phyloP scores from a whole-genome alignment of 2,797 vertebrate genomes.

The Toxotes lorentzi region DNA sequence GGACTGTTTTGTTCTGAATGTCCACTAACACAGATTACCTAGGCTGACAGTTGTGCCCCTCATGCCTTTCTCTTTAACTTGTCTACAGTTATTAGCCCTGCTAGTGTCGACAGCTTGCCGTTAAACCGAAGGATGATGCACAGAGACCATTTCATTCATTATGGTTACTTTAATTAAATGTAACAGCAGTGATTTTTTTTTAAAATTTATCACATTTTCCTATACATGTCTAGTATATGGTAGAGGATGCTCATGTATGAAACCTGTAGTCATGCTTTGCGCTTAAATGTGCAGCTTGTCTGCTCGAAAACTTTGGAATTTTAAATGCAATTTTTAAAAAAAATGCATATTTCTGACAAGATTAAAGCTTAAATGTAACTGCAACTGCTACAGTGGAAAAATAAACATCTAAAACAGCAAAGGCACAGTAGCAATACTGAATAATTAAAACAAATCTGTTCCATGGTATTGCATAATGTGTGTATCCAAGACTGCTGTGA shows the following conservation, averaged over 20 bases:
- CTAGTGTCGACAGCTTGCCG: too few relatives aligned
- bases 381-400: neutral
- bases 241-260: neutral
- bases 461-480: neutral
- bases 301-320: conserved; percentile 18
- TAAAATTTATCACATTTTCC: neutral
- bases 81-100: too few relatives aligned
- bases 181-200: conserved; percentile 2
- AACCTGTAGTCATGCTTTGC: conserved; percentile 8
- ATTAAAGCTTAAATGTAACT: conserved; percentile 32
- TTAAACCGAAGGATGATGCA: neutral
- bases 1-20: too few relatives aligned
- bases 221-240: neutral
- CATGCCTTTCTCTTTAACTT: too few relatives aligned
- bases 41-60: too few relatives aligned
- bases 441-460: conserved; percentile 9
- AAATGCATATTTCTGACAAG: neutral
- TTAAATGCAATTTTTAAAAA: neutral
- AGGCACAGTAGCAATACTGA: neutral
- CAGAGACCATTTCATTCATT: neutral
- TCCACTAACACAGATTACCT: too few relatives aligned
- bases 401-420: neutral
- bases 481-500: conserved; percentile 1
- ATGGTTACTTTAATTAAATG: neutral
- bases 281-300: conserved; percentile 8